Evolutionary conservation across 2,888 invertebrate genomes (phyloP), one percentile per base, ranked within the genome.

Genomic region (Erynnis tages): DNA sequence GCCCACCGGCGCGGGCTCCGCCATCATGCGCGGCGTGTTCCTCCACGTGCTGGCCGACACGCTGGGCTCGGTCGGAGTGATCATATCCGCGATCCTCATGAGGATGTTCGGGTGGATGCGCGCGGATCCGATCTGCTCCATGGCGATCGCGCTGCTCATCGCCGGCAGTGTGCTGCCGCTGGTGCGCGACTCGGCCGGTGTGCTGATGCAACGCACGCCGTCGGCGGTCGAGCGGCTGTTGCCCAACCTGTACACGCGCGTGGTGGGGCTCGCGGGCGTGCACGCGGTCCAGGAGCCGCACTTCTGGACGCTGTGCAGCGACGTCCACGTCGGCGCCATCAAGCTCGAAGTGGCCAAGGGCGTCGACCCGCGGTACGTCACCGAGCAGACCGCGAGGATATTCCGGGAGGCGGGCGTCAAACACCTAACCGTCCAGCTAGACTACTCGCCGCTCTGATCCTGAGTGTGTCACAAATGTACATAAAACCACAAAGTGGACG

Each of bases 81-180:
- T 99, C 21, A 93, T 99, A 65, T 98, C 98, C 0, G 97, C 98
- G 0, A 91, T 96, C 37, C 86, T 99, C 4, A 98, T 99, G 95
- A 94, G 96, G 73, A 92, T 93, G 86, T 99, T 98, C 82, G 98
- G 98, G 35, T 98, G 98, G 98, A 97, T 98, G 97, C 95, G 98
- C 67, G 98, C 98, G 4, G 98, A 99, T 85, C 98, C 98, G 0
- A 96, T 99, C 63, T 98, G 98, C 78, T 98, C 98, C 1, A 97
- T 99, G 93, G 97, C 98, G 65, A 99, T 99, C 64, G 95, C 98
- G 6, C 73, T 96, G 16, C 91, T 98, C 17, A 98, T 99, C 71
- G 95, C 94, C 14, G 87, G 95, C 25, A 98, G 98, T 91, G 98
- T 96, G 14, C 71, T 96, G 54, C 93, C 95, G 29, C 83, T 97